Conservation (phyloP, 2,888 invertebrate genomes). For the Amphipoea lucens region DNA sequence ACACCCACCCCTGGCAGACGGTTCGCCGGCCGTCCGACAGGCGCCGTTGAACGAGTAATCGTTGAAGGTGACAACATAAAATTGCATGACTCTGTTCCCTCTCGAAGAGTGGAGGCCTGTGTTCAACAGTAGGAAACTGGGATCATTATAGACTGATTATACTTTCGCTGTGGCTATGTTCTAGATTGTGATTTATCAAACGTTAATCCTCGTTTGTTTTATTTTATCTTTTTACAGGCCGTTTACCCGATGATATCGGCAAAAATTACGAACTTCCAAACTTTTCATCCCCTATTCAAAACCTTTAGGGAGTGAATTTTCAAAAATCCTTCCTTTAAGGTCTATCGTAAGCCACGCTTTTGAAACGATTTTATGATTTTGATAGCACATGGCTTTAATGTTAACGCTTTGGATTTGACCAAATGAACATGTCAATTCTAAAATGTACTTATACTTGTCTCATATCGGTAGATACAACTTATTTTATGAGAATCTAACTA, state of each 20-base stretch:
- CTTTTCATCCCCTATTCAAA: not conserved
- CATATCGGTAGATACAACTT: too few relatives aligned
- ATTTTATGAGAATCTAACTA: too few relatives aligned
- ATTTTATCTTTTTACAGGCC: not conserved
- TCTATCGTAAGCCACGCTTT: not conserved
- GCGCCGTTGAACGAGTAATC: slow-evolving; percentile 36
- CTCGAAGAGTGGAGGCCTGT: too few relatives aligned
- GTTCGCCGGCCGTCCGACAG: slow-evolving; percentile 63
- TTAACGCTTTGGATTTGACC: too few relatives aligned
- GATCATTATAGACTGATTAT: too few relatives aligned
- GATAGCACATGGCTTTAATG: not conserved
- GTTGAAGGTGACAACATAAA: slow-evolving; percentile 38
- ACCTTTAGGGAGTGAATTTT: not conserved
- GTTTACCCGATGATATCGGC: not conserved
- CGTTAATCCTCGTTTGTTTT: not conserved
- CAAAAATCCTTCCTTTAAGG: not conserved
- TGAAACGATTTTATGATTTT: not conserved
- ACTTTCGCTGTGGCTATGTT: not conserved
- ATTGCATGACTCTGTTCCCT: too few relatives aligned
- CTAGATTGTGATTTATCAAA: not conserved
- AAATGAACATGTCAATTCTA: not conserved
- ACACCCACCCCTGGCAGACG: slow-evolving; percentile 79
- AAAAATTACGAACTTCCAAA: not conserved
- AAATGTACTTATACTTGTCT: not conserved
- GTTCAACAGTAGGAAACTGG: too few relatives aligned